phyloP scores from a whole-genome alignment of 2,888 invertebrate genomes.

The Hermaeophaga mercurialis region DNA sequence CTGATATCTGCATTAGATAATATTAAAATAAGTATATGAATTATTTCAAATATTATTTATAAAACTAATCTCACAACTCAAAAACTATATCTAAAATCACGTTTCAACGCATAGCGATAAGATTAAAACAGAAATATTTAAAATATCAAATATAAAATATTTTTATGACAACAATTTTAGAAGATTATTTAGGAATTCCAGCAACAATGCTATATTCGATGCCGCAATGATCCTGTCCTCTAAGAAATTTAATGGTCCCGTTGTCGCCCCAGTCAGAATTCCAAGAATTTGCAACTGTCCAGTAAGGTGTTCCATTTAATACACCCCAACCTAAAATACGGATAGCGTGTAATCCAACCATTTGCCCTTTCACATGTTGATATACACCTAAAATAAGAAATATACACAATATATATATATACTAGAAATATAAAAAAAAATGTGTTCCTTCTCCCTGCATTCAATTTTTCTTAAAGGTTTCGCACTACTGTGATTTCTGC shows the following conservation, averaged over 20 bases:
- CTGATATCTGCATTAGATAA: no score
- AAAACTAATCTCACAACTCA: no score
- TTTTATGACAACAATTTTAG: not conserved
- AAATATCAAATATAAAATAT: no score
- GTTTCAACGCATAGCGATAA: not conserved
- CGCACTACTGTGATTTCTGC: no score
- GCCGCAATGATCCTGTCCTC: constrained; percentile 79
- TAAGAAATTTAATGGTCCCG: constrained; percentile 85
- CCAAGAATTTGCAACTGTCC: constrained; percentile 94
- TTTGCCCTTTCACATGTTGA: constrained; percentile 73
- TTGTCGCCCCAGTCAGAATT: constrained; percentile 91
- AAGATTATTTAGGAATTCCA: constrained; percentile 63
- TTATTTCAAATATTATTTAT: no score
- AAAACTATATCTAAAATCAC: constrained; percentile 1
- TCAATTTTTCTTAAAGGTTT: no score
- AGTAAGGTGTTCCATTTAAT: constrained; percentile 77
- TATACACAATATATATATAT: no score
- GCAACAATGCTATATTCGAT: constrained; percentile 74
- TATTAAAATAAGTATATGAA: no score
- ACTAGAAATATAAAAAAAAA: no score
- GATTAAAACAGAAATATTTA: no score
- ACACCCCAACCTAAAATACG: constrained; percentile 91
- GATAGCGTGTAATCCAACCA: constrained; percentile 85
- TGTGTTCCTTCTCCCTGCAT: no score
- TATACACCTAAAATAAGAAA: constrained; percentile 66